Evolutionary conservation across 2,888 invertebrate genomes (phyloP).

Genomic region (Acanthococcus lagerstroemiae): DNA sequence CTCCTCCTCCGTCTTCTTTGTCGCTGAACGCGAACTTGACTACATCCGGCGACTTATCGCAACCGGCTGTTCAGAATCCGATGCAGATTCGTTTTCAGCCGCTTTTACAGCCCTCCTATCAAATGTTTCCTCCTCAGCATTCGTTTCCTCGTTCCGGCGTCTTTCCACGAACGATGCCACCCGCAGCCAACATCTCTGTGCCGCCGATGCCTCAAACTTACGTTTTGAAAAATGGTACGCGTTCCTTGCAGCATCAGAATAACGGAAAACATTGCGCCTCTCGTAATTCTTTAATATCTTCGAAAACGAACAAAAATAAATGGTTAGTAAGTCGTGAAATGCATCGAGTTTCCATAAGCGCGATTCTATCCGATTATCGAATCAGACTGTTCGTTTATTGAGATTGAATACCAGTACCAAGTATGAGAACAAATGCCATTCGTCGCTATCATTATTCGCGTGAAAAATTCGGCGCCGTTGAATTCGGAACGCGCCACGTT

Average conservation of each 20-base stretch:
- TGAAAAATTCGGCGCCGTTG: too few species aligned
- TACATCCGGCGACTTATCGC: not conserved
- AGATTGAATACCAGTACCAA: too few species aligned
- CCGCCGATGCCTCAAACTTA: slow-evolving; percentile 59
- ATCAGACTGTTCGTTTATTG: too few species aligned
- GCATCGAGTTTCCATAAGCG: not conserved
- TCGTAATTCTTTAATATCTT: not conserved
- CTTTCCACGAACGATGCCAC: slow-evolving; percentile 51
- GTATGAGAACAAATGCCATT: too few species aligned
- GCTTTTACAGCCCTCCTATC: not conserved
- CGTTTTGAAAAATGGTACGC: slow-evolving; percentile 47
- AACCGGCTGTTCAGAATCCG: not conserved
- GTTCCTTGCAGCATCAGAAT: slow-evolving; percentile 5
- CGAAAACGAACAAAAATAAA: slow-evolving; percentile 23
- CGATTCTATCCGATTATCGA: too few species aligned
- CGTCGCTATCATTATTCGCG: too few species aligned
- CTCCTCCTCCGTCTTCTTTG: not conserved
- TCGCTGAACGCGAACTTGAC: not conserved
- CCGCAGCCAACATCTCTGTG: slow-evolving; percentile 22
- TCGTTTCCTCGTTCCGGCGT: slow-evolving; percentile 1
- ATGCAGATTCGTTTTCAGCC: not conserved
- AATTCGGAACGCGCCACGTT: too few species aligned
- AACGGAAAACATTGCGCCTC: slow-evolving; percentile 1
- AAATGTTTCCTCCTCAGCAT: not conserved
- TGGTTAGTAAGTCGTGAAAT: not conserved